Conservation (phyloP, 2,888 invertebrate species). For the Drosophila affinis region DNA sequence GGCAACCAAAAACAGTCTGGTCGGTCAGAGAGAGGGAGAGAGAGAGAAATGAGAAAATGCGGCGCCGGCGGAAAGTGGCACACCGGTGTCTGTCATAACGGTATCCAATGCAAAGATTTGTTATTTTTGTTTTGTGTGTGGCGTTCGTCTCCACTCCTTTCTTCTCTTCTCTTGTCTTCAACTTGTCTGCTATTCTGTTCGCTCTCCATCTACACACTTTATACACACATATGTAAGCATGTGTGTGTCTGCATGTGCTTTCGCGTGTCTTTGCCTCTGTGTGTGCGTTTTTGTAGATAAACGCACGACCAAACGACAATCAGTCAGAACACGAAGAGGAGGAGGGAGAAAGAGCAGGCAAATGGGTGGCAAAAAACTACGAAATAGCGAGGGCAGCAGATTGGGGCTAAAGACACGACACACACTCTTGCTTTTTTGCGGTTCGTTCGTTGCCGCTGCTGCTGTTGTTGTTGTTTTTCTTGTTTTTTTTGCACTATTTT, state of each 20-base stretch:
- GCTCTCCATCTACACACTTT: background rate
- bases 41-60: background rate
- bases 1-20: slow-evolving; percentile 26
- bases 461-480: background rate
- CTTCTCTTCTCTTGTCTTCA: slow-evolving; percentile 7
- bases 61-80: background rate
- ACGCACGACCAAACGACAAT: background rate
- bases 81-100: slow-evolving; percentile 33
- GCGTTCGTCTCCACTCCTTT: background rate
- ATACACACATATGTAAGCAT: background rate
- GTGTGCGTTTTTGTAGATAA: slow-evolving; percentile 20
- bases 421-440: slow-evolving; percentile 36
- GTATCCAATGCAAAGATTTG: slow-evolving; percentile 11
- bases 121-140: slow-evolving; percentile 2
- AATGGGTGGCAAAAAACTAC: slow-evolving; percentile 30
- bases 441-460: slow-evolving; percentile 22
- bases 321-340: background rate
- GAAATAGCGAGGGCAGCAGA: slow-evolving; percentile 18
- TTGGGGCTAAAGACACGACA: slow-evolving; percentile 29
- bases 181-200: background rate
- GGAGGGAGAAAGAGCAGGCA: slow-evolving; percentile 47
- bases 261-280: slow-evolving; percentile 18
- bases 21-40: background rate
- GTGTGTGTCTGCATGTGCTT: background rate
- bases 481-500: slow-evolving; percentile 17